Conservation (phyloP, 2,113 vertebrate species). For the Hemiprocne comata region DNA sequence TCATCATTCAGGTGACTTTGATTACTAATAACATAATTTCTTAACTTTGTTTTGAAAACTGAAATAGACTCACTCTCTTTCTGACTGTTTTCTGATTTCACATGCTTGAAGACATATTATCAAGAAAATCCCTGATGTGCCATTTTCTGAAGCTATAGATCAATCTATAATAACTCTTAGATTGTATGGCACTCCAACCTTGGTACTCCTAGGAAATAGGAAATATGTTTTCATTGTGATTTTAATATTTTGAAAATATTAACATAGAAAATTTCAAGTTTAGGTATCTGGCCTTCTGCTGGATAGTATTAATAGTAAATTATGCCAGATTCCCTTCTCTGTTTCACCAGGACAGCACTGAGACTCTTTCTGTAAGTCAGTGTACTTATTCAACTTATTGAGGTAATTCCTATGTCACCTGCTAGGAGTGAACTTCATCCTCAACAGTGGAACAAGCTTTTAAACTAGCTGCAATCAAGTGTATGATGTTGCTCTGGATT, state of each 20-base stretch:
- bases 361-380: not conserved
- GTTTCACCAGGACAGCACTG: not conserved
- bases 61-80: not conserved
- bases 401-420: not conserved
- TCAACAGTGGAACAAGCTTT: not conserved
- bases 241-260: not conserved
- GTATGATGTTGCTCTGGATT: not conserved
- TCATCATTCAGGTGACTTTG: not conserved
- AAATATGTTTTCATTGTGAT: not conserved
- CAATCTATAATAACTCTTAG: not conserved
- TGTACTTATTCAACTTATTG: not conserved
- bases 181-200: not conserved
- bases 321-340: not conserved
- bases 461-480: not conserved
- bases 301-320: not conserved
- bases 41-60: not conserved
- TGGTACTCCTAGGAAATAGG: not conserved
- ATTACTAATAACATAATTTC: not conserved
- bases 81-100: not conserved
- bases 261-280: not conserved
- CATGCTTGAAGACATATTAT: not conserved
- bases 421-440: not conserved
- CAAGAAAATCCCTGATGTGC: not conserved
- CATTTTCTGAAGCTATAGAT: not conserved
- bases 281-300: not conserved